Percentiles rank a stretch among this genome's conserved stretches.
These are phyloP conservation scores for Nymphicus hollandicus DNA, from an alignment of 2,113 vertebrate genomes.

Conservation along the genomic window DNA sequence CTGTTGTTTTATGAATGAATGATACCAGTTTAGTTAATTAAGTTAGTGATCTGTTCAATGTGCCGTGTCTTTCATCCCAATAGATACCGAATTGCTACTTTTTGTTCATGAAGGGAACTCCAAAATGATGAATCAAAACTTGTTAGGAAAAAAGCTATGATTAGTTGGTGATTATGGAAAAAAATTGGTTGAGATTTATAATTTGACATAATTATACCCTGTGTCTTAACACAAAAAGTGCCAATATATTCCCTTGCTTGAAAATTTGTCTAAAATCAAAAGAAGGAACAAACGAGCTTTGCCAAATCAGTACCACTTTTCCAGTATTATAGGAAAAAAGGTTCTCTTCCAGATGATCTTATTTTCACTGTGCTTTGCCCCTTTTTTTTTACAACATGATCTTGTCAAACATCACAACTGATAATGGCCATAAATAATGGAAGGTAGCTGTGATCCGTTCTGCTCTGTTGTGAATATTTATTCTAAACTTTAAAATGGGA, in stretches of 20 bases:
- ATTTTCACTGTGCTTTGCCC: neutral
- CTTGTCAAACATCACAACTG: neutral
- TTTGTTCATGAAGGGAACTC: neutral
- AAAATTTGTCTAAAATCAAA: neutral
- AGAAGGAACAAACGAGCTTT: neutral
- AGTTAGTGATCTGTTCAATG: neutral
- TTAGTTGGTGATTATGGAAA: neutral
- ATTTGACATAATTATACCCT: neutral
- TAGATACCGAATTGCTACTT: neutral
- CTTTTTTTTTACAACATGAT: neutral
- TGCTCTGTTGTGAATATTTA: neutral
- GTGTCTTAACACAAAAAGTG: neutral
- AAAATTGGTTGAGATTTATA: neutral
- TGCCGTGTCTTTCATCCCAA: neutral
- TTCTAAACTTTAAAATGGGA: neutral
- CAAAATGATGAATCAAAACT: neutral
- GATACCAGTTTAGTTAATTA: neutral
- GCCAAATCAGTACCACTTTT: neutral
- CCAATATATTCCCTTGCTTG: neutral
- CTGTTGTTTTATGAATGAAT: neutral
- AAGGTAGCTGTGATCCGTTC: neutral
- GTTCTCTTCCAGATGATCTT: neutral
- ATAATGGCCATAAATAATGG: neutral
- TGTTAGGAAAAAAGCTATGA: neutral
- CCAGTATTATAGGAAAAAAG: neutral